Evolutionary conservation across 2,113 vertebrate genomes (phyloP).

Genomic region (Thomomys bottae): DNA sequence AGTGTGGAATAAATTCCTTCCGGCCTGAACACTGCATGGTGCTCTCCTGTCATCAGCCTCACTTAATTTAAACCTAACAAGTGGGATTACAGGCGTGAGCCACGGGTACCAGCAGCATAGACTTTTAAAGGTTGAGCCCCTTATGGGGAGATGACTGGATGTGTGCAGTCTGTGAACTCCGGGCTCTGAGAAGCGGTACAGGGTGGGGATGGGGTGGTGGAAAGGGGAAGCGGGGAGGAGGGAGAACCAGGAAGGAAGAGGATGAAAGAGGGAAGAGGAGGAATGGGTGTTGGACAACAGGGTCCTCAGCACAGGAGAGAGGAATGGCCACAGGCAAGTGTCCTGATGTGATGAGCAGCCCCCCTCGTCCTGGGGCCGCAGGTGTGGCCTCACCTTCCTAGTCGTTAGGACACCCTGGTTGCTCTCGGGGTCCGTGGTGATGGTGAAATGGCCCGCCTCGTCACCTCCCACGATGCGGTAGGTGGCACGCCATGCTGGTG

Average conservation of each 20-base stretch:
- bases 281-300: background rate
- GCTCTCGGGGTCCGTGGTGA: slow-evolving; percentile 85
- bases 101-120: background rate
- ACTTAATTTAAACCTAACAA: no score
- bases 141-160: background rate
- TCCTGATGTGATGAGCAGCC: background rate
- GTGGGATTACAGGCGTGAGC: background rate
- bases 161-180: background rate
- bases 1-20: no score
- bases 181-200: no score
- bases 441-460: slow-evolving; percentile 80
- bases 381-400: slow-evolving; percentile 83
- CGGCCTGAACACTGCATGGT: no score
- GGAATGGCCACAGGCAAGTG: background rate
- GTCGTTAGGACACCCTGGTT: slow-evolving; percentile 91
- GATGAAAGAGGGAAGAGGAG: no score
- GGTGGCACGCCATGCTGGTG: slow-evolving; percentile 87
- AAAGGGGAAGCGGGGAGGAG: no score
- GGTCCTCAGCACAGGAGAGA: background rate
- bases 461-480: slow-evolving; percentile 90
- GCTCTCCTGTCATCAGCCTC: no score
- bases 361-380: background rate
- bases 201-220: no score
- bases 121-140: background rate
- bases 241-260: no score